A percentile compares a stretch with the other conserved stretches of the same genome.
phyloP scores from a whole-genome alignment of 2,113 vertebrate species.

The Percina caprodes region DNA sequence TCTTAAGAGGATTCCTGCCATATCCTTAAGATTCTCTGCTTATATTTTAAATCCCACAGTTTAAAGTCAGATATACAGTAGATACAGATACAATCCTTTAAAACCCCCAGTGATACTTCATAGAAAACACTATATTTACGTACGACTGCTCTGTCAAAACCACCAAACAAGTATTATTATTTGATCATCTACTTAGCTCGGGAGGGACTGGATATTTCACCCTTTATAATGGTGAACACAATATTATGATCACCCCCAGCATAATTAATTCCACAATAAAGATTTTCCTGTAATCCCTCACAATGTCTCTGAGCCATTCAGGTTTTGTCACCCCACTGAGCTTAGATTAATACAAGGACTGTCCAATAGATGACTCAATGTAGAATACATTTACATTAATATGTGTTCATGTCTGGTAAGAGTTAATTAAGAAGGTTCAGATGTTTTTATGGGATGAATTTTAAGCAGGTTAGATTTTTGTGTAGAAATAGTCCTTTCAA shows the following conservation, averaged over 20 bases:
- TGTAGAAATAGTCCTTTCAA: constrained; percentile 6
- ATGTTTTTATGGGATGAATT: constrained; percentile 6
- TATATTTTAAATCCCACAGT: constrained; percentile 37
- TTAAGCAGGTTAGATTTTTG: constrained; percentile 5
- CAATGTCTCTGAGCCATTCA: constrained; percentile 14
- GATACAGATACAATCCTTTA: constrained; percentile 41
- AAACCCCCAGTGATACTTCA: constrained; percentile 21
- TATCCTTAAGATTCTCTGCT: constrained; percentile 50
- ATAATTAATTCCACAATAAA: constrained; percentile 53
- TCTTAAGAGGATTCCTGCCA: constrained; percentile 71
- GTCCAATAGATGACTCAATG: constrained; percentile 34
- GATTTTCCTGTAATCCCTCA: constrained; percentile 40
- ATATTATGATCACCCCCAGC: constrained; percentile 3
- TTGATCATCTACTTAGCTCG: constrained; percentile 2
- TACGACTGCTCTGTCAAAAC: neutral
- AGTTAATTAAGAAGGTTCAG: constrained; percentile 47
- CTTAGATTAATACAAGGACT: constrained; percentile 52
- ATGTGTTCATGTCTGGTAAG: constrained; percentile 41
- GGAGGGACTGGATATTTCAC: neutral
- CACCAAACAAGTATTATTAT: constrained; percentile 5
- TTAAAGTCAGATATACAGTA: constrained; percentile 28
- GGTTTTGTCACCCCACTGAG: constrained; percentile 23
- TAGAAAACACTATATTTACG: neutral
- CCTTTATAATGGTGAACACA: constrained; percentile 9
- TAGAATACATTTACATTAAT: constrained; percentile 64